Evolutionary conservation across 2,888 invertebrate genomes (phyloP).

Genomic region (Patella depressa): DNA sequence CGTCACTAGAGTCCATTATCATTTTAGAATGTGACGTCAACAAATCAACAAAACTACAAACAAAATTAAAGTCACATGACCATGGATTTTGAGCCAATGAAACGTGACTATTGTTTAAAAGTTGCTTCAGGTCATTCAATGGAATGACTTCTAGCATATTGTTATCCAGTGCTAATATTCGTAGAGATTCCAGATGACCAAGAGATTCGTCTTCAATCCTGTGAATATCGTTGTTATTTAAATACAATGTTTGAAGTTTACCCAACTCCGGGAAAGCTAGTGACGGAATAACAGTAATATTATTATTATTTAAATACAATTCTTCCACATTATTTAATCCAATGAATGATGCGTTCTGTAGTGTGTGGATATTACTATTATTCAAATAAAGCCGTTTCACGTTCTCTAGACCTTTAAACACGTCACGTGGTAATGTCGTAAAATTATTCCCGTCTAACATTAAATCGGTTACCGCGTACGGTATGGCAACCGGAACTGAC

Average conservation of each 20-base stretch:
- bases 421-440: constrained; percentile 14
- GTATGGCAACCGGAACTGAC: constrained; percentile 39
- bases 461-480: constrained; percentile 43
- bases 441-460: constrained; percentile 51
- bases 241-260: constrained; percentile 35
- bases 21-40: constrained; percentile 6
- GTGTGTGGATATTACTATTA: constrained; percentile 37
- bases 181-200: constrained; percentile 30
- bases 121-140: constrained; percentile 12
- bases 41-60: constrained; percentile 31
- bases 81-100: constrained; percentile 32
- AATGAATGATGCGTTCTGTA: constrained; percentile 49
- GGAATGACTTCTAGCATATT: constrained; percentile 28
- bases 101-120: constrained; percentile 18
- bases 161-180: constrained; percentile 31
- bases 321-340: constrained; percentile 43
- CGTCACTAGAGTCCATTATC: constrained; percentile 14
- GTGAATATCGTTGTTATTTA: constrained; percentile 41
- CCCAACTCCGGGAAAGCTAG: constrained; percentile 42
- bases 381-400: constrained; percentile 39
- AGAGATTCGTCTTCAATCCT: constrained; percentile 40
- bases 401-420: constrained; percentile 18
- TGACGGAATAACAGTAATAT: constrained; percentile 35
- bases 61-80: constrained; percentile 33
- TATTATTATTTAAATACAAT: constrained; percentile 46